Base-by-base conservation (phyloP, 35 echinoderm and acorn worm genomes). In the Hemicentrotus pulcherrimus region DNA sequence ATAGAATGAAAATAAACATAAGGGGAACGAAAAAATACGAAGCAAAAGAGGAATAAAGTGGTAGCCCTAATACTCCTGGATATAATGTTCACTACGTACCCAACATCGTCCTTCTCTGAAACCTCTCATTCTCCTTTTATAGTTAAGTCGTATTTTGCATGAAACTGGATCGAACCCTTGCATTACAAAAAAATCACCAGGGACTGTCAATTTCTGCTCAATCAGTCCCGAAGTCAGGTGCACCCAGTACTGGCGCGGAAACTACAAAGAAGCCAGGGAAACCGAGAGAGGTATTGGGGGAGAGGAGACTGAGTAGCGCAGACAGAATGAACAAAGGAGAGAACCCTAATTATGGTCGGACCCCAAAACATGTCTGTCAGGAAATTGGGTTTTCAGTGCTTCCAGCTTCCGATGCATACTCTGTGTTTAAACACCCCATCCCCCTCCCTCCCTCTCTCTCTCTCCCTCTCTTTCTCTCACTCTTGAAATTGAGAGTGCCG, bases 331-430 rank as follows among this genome's bases (percentile, higher is more conserved):
- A 24, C 22, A 28, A 78, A 78, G 9, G 65, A 78, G 28, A 78
- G 22, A 0, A 78, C 22, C 65, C 65, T 78, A 78, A 78, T 78
- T 78, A 78, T 28, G 19, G 65, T 78, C 65, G 22, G 65, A 78
- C 65, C 65, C 65, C 65, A 28, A 70, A 78, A 22, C 65, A 78
- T 78, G 65, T 78, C 65, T 78, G 65, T 78, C 65, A 78, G 65
- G 65, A 78, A 78, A 78, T 78, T 78, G 65, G 65, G 65, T 78
- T 78, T 78, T 78, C 65, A 78, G 65, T 78, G 65, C 65, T 78
- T 78, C 65, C 18, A 78, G 65, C 65, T 78, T 78, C 18, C 65
- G 22, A 78, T 28, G 24, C 65, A 78, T 78, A n/a, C 65, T 78
- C 28, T n/a, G 65, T 7, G 28, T n/a, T 78, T 70, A 22, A 28